Base-by-base conservation (phyloP, 2,888 invertebrate species). In the Hartigia nigra region DNA sequence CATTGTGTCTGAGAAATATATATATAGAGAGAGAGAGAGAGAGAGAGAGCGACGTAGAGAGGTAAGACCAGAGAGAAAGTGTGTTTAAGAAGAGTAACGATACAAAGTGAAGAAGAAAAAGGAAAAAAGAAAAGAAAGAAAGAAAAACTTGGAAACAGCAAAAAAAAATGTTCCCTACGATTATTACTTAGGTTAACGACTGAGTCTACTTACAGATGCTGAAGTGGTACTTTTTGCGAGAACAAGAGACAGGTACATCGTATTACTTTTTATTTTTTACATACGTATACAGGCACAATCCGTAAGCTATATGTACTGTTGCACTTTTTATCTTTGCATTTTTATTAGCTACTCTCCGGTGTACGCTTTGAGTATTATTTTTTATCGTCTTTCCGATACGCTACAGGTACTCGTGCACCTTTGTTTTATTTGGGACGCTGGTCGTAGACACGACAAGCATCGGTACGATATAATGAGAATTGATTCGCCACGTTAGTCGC, bases 401-500 rank as follows among this genome's bases (percentile, higher is more conserved):
- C 34, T 4, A 4, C 23, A 4, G 23, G 23, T 9, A 55, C 23
- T 23, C 23, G 23, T 55, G 55, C 1, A 55, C 23, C 2, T 55
- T 55, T 9, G 23, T 1, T 1, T 31, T 12, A 72, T 72, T 34
- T 23, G 12, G 14, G 12, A 34, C 31, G 12, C 2, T 72, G 4
- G 72, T 31, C 31, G 31, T 31, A 31, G 31, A 31, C 31, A 72
- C 72, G 72, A 12, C 39, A 9, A 55, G 55, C 23, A 55, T 23
- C 55, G 14, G 2, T 14, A 23, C 9, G 2, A 31, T 34, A 31
- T 31, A 81, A 81, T 80, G 70, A 80, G 81, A 81, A 86, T 86
- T 83, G 86, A 86, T 86, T 84, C 81, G 85, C 85, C 80, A 85
- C 86, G 83, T 84, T 82, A 83, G 80, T 82, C 76, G 12, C 37